phyloP scores from a whole-genome alignment of 2,888 invertebrate species.

The Coronaproctus castanopsis region DNA sequence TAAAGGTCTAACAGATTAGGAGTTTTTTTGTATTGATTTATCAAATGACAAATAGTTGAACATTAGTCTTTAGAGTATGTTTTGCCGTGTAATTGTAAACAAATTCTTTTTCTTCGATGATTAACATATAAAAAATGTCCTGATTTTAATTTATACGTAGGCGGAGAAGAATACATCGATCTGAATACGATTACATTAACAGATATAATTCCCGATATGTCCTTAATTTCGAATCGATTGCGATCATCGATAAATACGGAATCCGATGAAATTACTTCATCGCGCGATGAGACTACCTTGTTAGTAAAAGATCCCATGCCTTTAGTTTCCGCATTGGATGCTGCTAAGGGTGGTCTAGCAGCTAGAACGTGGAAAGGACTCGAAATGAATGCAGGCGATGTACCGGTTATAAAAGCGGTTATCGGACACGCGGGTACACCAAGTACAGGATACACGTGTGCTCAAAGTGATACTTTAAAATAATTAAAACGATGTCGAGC shows the following conservation, averaged over 20 bases:
- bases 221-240: not conserved
- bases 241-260: not conserved
- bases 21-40: no score
- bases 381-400: slow-evolving; percentile 53
- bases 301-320: not conserved
- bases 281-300: not conserved
- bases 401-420: slow-evolving; percentile 40
- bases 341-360: slow-evolving; percentile 40
- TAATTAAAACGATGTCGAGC: no score
- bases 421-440: slow-evolving; percentile 61
- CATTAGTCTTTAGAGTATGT: no score
- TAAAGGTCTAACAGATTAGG: no score
- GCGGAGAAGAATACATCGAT: not conserved
- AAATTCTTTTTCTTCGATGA: no score
- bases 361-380: slow-evolving; percentile 67
- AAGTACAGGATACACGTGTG: slow-evolving; percentile 19
- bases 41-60: no score
- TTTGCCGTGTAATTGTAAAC: no score
- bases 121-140: not conserved
- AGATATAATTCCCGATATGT: not conserved
- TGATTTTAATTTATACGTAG: not conserved
- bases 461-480: not conserved
- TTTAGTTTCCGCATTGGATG: not conserved
- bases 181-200: not conserved
- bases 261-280: not conserved